Conservation (phyloP, 1,140 invertebrate species). For the Drosophila asahinai region DNA sequence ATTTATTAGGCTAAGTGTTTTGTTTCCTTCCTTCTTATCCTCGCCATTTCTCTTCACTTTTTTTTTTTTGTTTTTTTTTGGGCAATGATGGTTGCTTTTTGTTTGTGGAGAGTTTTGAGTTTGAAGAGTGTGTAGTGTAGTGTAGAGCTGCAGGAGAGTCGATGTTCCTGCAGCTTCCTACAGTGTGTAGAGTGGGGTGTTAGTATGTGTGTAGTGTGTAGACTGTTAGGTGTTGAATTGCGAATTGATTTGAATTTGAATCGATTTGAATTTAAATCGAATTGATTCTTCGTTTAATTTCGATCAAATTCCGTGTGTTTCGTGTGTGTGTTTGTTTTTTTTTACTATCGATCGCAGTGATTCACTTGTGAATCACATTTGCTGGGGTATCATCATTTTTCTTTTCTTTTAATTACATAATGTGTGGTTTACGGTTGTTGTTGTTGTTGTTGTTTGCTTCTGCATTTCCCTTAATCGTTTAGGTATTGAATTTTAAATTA, state of each 20-base stretch:
- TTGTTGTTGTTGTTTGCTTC: constrained; percentile 18
- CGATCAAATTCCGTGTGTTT: background rate
- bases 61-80: background rate
- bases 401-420: constrained; percentile 12
- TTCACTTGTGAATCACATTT: constrained; percentile 53
- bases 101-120: background rate
- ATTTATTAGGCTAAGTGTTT: constrained; percentile 76
- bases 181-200: constrained; percentile 13
- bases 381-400: constrained; percentile 37
- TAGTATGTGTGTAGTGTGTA: constrained; percentile 13
- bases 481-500: constrained; percentile 80
- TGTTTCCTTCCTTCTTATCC: constrained; percentile 20
- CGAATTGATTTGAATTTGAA: constrained; percentile 22
- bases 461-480: constrained; percentile 62
- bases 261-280: constrained; percentile 18
- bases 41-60: background rate
- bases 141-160: background rate
- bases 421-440: constrained; percentile 20
- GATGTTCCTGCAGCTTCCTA: background rate
- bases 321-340: constrained; percentile 2
- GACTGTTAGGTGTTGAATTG: constrained; percentile 9
- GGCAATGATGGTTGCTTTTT: constrained; percentile 27
- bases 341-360: constrained; percentile 35
- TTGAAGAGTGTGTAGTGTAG: constrained; percentile 7
- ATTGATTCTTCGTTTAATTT: constrained; percentile 20